phyloP scores from a whole-genome alignment of 2,113 vertebrate genomes.

The Trinectes maculatus region DNA sequence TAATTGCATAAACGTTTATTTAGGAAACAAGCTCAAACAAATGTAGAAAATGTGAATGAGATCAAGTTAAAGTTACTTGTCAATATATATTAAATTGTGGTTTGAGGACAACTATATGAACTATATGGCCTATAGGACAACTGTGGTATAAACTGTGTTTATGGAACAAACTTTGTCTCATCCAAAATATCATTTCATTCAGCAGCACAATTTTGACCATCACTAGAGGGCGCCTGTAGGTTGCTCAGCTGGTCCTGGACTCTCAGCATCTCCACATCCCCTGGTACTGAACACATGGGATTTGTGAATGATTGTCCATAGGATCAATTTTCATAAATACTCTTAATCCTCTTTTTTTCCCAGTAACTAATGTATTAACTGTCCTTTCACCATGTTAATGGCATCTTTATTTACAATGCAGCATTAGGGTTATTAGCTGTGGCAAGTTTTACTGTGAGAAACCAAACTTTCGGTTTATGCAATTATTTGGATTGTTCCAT shows the following conservation, averaged over 20 bases:
- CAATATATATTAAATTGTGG: background rate
- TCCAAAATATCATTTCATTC: background rate
- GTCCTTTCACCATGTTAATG: conserved; percentile 22
- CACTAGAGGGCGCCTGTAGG: conserved; percentile 77
- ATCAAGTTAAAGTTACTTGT: background rate
- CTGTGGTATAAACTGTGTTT: no score
- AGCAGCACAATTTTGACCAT: background rate
- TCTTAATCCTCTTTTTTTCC: conserved; percentile 32
- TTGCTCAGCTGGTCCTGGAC: conserved; percentile 27
- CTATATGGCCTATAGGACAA: no score
- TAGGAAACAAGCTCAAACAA: no score
- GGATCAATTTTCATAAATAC: conserved; percentile 44
- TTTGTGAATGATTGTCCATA: conserved; percentile 17
- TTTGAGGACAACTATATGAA: background rate
- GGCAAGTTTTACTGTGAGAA: no score
- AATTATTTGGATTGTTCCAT: conserved; percentile 30
- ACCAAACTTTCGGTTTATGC: no score
- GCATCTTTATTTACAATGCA: background rate
- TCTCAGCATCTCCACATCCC: background rate
- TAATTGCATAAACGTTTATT: no score
- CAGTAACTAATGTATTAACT: conserved; percentile 13
- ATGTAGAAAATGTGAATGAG: no score
- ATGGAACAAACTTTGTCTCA: background rate
- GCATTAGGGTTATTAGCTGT: no score
- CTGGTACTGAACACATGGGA: conserved; percentile 23